A percentile compares a stretch with the other conserved stretches of the same genome.
Evolutionary conservation across 2,113 vertebrate genomes (phyloP).

Genomic region (Gallinago paraguaiae): DNA sequence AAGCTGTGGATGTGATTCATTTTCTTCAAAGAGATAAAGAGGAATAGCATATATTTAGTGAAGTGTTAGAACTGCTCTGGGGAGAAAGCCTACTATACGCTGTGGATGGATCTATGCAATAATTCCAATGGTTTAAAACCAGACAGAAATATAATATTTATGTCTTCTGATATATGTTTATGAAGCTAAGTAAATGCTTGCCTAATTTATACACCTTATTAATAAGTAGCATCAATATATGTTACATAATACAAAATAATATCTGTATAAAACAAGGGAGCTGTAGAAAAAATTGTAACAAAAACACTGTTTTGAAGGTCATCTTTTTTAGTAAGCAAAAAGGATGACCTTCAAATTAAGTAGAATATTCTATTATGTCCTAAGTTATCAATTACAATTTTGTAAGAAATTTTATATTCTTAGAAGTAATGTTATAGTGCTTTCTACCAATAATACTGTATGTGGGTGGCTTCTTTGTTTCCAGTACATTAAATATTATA

Average conservation of each 20-base stretch:
- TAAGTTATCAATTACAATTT: not conserved
- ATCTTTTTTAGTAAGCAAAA: not conserved
- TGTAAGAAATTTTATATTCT: not conserved
- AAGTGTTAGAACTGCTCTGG: conserved; percentile 15
- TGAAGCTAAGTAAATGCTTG: conserved; percentile 27
- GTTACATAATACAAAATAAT: not conserved
- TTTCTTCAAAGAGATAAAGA: conserved; percentile 60
- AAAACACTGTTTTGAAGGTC: not conserved
- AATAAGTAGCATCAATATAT: not conserved
- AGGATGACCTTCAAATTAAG: not conserved
- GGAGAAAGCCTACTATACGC: conserved; percentile 9
- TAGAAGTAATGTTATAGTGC: not conserved
- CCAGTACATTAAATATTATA: not conserved
- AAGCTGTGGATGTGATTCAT: conserved; percentile 58
- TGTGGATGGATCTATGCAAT: conserved; percentile 18
- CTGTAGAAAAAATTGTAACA: not conserved
- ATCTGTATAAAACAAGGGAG: not conserved
- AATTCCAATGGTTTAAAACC: conserved; percentile 16
- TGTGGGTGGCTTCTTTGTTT: not conserved
- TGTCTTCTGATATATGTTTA: not conserved
- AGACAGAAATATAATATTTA: conserved; percentile 43
- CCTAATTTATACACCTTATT: conserved; percentile 15
- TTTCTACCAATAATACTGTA: not conserved
- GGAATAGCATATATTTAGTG: conserved; percentile 54
- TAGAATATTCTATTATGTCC: not conserved